phyloP scores from a whole-genome alignment of 30 jellyfish, hydroid and myxozoan genomes.

The Euphysa ruthae region DNA sequence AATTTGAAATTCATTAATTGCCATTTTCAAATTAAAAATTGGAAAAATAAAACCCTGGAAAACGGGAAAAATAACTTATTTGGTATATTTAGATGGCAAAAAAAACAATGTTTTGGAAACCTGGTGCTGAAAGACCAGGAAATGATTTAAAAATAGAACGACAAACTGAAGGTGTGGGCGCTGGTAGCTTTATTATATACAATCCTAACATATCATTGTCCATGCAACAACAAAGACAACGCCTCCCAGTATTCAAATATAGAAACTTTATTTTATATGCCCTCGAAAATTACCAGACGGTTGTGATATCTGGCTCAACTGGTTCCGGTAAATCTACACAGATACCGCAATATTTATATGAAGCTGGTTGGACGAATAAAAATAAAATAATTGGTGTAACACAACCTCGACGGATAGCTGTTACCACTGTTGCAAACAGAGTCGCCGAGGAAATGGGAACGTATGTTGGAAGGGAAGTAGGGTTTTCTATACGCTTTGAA shows the following conservation, averaged over 20 bases:
- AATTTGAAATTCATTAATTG: too few relatives aligned
- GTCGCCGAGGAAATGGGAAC: conserved; percentile 96
- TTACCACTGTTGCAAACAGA: conserved; percentile 80
- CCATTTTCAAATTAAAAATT: too few relatives aligned
- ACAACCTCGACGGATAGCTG: conserved; percentile 98
- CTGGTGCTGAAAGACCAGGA: conserved; percentile 82
- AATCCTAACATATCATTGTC: conserved; percentile 73
- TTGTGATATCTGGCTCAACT: conserved; percentile 92
- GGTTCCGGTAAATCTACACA: conserved; percentile 99
- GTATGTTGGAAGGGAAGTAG: conserved; percentile 77
- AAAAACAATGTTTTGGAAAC: conserved; percentile 25
- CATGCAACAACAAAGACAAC: conserved; percentile 81
- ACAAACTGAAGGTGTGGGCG: conserved; percentile 76
- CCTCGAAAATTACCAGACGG: conserved; percentile 79
- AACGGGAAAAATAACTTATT: too few relatives aligned
- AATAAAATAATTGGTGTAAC: conserved; percentile 71
- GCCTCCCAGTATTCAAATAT: conserved; percentile 90
- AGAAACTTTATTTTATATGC: conserved; percentile 70
- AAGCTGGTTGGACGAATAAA: conserved; percentile 88
- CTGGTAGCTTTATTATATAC: conserved; percentile 73
- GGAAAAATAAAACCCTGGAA: too few relatives aligned
- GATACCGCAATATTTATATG: conserved; percentile 72
- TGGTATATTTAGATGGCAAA: conserved; percentile 8
- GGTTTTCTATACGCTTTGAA: conserved; percentile 84
- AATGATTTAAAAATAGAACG: conserved; percentile 49